These are phyloP conservation scores for Fragum sueziense DNA, from an alignment of 2,888 invertebrate genomes.

Conservation along the genomic window DNA sequence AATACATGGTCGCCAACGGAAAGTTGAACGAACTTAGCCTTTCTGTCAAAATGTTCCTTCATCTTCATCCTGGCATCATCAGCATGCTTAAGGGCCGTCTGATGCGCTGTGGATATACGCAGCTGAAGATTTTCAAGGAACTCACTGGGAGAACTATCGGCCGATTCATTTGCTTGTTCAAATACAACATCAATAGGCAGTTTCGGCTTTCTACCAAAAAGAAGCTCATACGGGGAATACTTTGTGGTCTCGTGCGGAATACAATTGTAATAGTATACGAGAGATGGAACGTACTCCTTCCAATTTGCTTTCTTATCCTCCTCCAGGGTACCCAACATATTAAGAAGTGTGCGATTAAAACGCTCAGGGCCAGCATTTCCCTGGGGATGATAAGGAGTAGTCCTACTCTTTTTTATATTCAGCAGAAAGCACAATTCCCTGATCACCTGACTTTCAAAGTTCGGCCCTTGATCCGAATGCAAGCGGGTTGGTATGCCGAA, in stretches of 20 bases:
- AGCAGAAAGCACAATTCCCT: constrained; percentile 32
- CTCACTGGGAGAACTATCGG: no score
- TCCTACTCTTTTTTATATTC: constrained; percentile 32
- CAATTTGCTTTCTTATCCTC: constrained; percentile 32
- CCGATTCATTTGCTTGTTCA: background rate
- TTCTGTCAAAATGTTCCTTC: background rate
- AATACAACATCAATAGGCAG: constrained; percentile 43
- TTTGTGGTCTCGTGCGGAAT: constrained; percentile 41
- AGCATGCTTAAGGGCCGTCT: no score
- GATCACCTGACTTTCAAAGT: constrained; percentile 44
- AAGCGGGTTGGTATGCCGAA: constrained; percentile 35
- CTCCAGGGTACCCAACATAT: constrained; percentile 43
- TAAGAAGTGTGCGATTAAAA: constrained; percentile 42
- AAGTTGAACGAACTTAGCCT: background rate
- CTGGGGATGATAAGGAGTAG: constrained; percentile 47
- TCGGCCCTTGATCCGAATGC: constrained; percentile 46
- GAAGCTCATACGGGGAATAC: constrained; percentile 33
- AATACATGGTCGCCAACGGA: background rate
- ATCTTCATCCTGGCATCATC: no score
- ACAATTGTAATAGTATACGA: constrained; percentile 40
- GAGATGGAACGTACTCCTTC: constrained; percentile 32
- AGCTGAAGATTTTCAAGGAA: no score
- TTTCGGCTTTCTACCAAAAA: constrained; percentile 36
- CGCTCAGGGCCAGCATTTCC: constrained; percentile 46
- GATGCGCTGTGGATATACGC: no score